Conservation (phyloP, 2,113 vertebrate species). For the Prinia subflava region DNA sequence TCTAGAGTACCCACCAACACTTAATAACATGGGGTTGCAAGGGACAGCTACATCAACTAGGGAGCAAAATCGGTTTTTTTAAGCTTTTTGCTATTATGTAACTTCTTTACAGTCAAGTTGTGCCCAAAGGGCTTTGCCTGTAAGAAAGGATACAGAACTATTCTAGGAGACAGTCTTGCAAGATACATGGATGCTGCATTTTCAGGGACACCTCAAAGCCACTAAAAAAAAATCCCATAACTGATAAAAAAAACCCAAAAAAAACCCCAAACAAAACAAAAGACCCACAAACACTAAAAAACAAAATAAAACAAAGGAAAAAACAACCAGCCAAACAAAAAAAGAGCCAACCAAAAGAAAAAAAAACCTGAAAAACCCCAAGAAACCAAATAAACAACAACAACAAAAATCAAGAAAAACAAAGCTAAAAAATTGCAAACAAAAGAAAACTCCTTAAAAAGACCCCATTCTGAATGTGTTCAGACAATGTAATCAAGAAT, state of each 20-base stretch:
- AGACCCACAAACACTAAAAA: neutral
- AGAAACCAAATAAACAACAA: neutral
- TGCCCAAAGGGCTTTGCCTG: neutral
- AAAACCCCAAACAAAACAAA: neutral
- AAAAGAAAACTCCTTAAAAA: neutral
- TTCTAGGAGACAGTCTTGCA: neutral
- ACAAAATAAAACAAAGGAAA: neutral
- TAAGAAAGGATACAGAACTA: neutral
- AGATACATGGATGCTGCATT: neutral
- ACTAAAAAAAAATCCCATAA: neutral
- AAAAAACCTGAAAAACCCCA: too few species aligned
- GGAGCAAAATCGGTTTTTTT: neutral
- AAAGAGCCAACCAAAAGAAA: neutral
- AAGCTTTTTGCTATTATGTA: neutral
- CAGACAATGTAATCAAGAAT: neutral
- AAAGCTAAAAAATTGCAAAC: neutral
- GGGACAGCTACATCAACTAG: neutral
- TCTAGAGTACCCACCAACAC: neutral
- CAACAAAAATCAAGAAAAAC: too few species aligned
- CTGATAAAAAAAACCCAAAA: rapidly evolving
- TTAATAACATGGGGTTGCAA: neutral
- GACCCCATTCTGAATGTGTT: neutral
- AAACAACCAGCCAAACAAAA: neutral
- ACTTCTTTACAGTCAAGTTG: neutral
- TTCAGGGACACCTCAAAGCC: neutral